A percentile compares a stretch with the other conserved stretches of the same genome.
Evolutionary conservation across 2,888 invertebrate genomes (phyloP).

Genomic region (Gordius sp.): DNA sequence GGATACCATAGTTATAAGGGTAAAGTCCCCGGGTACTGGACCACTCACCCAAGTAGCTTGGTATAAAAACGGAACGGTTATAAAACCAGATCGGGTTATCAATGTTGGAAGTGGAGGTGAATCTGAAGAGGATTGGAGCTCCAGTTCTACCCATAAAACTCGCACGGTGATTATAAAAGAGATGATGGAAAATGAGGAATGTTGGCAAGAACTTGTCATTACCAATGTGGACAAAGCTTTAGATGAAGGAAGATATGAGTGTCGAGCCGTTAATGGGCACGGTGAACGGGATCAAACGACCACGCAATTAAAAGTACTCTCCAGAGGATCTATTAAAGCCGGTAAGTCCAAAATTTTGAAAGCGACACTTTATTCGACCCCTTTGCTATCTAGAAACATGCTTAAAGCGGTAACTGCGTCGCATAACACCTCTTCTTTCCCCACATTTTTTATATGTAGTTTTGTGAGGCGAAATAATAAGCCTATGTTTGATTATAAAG

Average conservation of each 20-base stretch:
- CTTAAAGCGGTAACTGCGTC: too few species aligned
- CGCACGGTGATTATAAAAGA: background rate
- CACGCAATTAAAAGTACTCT: background rate
- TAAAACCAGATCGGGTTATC: background rate
- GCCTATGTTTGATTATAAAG: too few species aligned
- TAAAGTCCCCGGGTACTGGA: background rate
- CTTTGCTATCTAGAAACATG: too few species aligned
- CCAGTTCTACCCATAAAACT: background rate
- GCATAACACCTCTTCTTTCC: too few species aligned
- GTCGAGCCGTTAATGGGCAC: slow-evolving; percentile 25
- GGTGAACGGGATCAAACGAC: slow-evolving; percentile 24
- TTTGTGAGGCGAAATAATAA: too few species aligned
- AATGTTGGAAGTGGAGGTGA: background rate
- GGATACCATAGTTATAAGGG: background rate
- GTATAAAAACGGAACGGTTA: slow-evolving; percentile 17
- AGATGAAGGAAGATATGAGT: slow-evolving; percentile 1
- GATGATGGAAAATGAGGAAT: background rate
- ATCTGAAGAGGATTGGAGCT: background rate
- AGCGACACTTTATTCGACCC: too few species aligned
- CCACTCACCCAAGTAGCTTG: slow-evolving; percentile 13
- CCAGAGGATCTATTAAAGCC: too few species aligned
- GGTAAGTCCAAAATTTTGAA: too few species aligned
- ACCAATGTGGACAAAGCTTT: background rate
- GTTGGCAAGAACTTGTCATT: background rate
- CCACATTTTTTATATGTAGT: too few species aligned